These are phyloP conservation scores for Hystrix cristata DNA, from an alignment of 2,113 vertebrate genomes.

Conservation along the genomic window DNA sequence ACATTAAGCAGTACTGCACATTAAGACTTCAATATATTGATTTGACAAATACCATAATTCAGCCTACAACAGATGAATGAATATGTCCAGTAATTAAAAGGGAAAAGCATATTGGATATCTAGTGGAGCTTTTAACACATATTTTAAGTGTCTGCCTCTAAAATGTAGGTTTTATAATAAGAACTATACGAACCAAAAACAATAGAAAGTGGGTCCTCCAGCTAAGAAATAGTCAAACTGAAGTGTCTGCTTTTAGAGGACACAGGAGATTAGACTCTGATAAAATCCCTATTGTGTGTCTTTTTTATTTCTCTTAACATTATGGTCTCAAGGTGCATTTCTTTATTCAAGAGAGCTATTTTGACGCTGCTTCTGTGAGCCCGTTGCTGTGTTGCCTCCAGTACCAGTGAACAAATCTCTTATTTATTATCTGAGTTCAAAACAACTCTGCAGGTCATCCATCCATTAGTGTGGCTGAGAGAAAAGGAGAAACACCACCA, in stretches of 20 bases:
- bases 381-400: slow-evolving; percentile 86
- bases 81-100: neutral
- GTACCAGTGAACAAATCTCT: slow-evolving; percentile 51
- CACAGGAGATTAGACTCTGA: neutral
- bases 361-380: slow-evolving; percentile 92
- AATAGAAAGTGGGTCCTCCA: neutral
- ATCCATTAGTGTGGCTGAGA: neutral
- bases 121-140: neutral
- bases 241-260: neutral
- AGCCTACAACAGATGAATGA: neutral
- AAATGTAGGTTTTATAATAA: neutral
- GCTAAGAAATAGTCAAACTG: neutral
- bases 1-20: neutral
- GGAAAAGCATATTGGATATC: neutral
- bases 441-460: neutral
- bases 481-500: slow-evolving; percentile 61
- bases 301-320: neutral
- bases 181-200: neutral
- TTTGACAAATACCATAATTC: neutral
- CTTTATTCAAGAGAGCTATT: slow-evolving; percentile 80
- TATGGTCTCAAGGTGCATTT: neutral
- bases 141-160: neutral
- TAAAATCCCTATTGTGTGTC: neutral
- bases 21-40: neutral
- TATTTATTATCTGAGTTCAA: slow-evolving; percentile 65